Base-by-base conservation (phyloP, 2,888 invertebrate species). In the Brassicogethes aeneus region DNA sequence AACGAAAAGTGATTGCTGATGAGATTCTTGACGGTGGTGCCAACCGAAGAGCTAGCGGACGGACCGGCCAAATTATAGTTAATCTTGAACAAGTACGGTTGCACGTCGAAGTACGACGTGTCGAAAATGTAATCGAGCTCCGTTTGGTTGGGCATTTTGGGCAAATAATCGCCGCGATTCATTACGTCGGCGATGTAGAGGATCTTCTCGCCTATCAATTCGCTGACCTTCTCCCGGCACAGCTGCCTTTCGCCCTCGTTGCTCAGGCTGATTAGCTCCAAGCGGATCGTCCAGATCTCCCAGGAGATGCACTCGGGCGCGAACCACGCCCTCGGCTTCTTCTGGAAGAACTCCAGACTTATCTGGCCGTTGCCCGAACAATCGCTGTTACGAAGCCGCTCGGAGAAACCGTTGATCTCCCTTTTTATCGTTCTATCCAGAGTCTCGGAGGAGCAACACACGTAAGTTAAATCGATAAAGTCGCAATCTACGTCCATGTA, bases 401-500 rank as follows among this genome's bases (percentile, higher is more conserved):
- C 83, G 12, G 87, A 87, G 64, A 90, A 89, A 42, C 77, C 74
- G 14, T 82, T 82, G 45, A 89, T 85, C 63, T 83, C 86, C 45
- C 75, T 79, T 64, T 79, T 86, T 53, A 85, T 75, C 51, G 73
- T 80, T 55, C 77, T 79, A 47, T 82, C 82, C 34, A 91, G 73
- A 39, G 73, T 73, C n/a, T 80, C 77, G 17, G 93, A 94, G 49
- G 89, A 85, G 70, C 92, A 92, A 66, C 93, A 87, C 16, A 93
- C 96, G 70, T 97, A 97, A 3, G 96, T 96, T 65, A 96, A 85
- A 70, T 97, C 96, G 58, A 99, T 87, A 65, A 93, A 94, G 69
- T 97, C 92, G 73, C 97, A 99, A 69, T 95, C 92, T 29, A 96
- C 90, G 69, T 99, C 99, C 53, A 89, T 85, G 62, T 93, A 90